Conservation (phyloP, 2,113 vertebrate species). For the Labrus mixtus region DNA sequence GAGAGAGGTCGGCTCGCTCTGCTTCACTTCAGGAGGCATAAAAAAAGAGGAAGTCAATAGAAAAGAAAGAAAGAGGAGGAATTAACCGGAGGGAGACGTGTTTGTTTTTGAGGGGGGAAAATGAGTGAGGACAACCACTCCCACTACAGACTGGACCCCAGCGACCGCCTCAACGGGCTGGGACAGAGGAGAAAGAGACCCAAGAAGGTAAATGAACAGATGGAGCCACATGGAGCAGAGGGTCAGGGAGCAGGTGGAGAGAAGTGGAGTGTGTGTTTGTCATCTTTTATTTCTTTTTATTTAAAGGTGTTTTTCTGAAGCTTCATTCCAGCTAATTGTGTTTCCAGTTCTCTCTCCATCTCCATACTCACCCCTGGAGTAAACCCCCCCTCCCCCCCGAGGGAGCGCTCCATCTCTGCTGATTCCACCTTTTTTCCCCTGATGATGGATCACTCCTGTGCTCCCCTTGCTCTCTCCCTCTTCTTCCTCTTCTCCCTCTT, state of each 20-base stretch:
- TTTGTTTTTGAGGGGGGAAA: constrained; percentile 10
- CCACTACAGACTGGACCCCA: constrained; percentile 89
- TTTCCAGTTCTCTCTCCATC: background rate
- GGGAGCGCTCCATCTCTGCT: constrained; percentile 31
- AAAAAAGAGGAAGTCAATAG: constrained; percentile 2
- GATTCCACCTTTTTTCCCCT: background rate
- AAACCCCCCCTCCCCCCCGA: background rate
- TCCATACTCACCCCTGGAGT: background rate
- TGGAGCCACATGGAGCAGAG: constrained; percentile 44
- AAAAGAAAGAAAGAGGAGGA: constrained; percentile 24
- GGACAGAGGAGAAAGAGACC: constrained; percentile 90
- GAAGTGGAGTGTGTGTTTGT: background rate
- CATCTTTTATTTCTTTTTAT: too few relatives aligned
- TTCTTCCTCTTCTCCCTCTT: background rate
- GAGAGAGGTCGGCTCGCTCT: constrained; percentile 53
- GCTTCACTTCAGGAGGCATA: constrained; percentile 17
- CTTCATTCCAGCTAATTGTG: background rate
- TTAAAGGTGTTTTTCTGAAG: background rate
- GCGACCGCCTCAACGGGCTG: constrained; percentile 90
- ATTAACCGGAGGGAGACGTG: background rate
- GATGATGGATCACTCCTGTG: constrained; percentile 10
- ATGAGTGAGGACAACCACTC: constrained; percentile 86
- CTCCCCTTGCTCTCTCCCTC: background rate
- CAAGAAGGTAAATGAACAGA: constrained; percentile 88
- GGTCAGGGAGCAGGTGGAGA: background rate